Evolutionary conservation across 2,888 invertebrate genomes (phyloP), one percentile per base, ranked within the genome.

Genomic region (Octonoba sinensis): DNA sequence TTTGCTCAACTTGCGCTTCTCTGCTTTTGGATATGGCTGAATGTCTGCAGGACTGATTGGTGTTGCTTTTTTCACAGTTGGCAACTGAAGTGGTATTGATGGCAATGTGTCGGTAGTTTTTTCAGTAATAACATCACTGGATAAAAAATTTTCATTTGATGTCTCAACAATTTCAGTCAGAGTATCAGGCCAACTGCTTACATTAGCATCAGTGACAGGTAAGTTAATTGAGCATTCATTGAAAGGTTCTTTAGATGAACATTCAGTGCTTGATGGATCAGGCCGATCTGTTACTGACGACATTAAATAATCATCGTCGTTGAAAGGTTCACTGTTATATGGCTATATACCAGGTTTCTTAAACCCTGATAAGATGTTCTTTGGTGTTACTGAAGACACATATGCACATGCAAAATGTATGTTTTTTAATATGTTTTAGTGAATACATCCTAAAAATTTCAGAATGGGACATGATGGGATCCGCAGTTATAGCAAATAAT

Each of bases 11-110:
- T 57, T 57, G 12, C 57, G 57, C 20, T 20, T 16, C n/a, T 20
- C 57, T 20, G 57, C 57, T 20, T 57, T 57, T 11, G 57, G 57
- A 57, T 57, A 57, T 18, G 57, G 57, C n/a, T n/a, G 57, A 57
- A 57, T 57, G 20, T 57, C 57, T 57, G 12, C 57, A 57, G 57
- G 57, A 47, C 47, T 47, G 47, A 47, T 47, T 47, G 47, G 47
- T 12, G 47, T 47, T 12, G 47, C 15, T 12, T 47, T 47, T 47
- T 15, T 12, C 11, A 47, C 12, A 47, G 47, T 12, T n/a, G n/a
- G n/a, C 47, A 47, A 47, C 47, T 12, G 47, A 47, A 11, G 15
- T 47, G 47, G 47, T 47, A 15, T 12, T 47, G 47, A 47, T 47
- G 15, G 47, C 15, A 15, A 47, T 47, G 47, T 12, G 47, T 15